Conservation (phyloP, 2,888 invertebrate genomes). For the Diplolepis rosae region DNA sequence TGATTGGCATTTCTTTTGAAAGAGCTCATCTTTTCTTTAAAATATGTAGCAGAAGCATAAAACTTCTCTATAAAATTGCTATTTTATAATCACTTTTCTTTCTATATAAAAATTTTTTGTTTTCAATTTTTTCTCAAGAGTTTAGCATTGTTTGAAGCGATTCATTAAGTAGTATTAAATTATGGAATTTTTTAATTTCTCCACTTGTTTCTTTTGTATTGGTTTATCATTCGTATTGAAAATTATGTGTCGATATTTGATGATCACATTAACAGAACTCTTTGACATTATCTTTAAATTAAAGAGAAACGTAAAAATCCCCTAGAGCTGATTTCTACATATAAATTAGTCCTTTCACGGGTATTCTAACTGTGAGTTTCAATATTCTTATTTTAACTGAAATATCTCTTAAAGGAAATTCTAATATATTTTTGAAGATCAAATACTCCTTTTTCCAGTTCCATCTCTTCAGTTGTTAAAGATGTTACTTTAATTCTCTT, state of each 20-base stretch:
- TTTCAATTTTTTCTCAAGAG: neutral
- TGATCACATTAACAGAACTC: too few relatives aligned
- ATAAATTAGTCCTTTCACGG: neutral
- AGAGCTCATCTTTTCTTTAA: slow-evolving; percentile 58
- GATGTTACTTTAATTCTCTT: slow-evolving; percentile 8
- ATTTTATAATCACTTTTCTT: neutral
- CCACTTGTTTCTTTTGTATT: neutral
- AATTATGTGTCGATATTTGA: too few relatives aligned
- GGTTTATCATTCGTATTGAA: neutral
- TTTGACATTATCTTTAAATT: neutral
- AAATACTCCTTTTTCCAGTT: slow-evolving; percentile 3
- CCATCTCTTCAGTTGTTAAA: neutral
- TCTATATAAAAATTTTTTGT: neutral
- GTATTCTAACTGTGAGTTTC: neutral
- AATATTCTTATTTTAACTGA: neutral
- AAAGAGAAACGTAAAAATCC: neutral
- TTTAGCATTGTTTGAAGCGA: neutral
- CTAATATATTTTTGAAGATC: neutral
- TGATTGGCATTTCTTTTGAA: slow-evolving; percentile 59
- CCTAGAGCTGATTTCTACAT: neutral
- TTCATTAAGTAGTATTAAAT: neutral
- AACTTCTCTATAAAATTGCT: slow-evolving; percentile 27
- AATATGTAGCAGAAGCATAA: neutral
- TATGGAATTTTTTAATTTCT: neutral
- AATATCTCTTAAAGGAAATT: slow-evolving; percentile 2